A percentile compares a stretch with the other conserved stretches of the same genome.
Conservation (phyloP, 2,888 invertebrate genomes). For the Gastracanthus pulcherrimus region DNA sequence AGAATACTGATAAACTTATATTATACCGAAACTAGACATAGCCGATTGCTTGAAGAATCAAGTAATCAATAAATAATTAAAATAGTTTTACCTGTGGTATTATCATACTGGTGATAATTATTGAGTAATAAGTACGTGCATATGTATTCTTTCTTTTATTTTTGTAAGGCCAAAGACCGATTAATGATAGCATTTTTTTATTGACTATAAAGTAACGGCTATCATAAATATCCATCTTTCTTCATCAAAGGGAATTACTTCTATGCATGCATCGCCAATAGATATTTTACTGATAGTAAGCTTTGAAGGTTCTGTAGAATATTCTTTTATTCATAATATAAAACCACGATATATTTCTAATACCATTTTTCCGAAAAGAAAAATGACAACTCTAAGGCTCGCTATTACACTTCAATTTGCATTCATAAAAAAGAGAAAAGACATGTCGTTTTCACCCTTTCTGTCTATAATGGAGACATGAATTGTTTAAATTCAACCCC, state of each 20-base stretch:
- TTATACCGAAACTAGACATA: neutral
- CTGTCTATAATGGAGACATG: neutral
- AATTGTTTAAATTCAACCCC: neutral
- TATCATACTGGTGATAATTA: neutral
- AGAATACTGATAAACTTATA: neutral
- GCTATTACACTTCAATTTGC: constrained; percentile 2
- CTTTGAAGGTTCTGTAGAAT: no score
- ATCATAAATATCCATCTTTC: constrained; percentile 11
- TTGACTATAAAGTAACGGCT: neutral
- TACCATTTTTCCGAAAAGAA: neutral
- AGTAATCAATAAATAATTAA: neutral
- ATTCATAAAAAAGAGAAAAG: neutral
- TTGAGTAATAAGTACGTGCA: neutral
- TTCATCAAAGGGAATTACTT: neutral
- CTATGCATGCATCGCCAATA: neutral
- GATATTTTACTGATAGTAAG: neutral
- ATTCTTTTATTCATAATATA: neutral
- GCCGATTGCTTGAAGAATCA: neutral
- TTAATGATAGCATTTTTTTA: neutral
- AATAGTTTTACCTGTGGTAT: neutral
- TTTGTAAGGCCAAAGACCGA: constrained; percentile 9
- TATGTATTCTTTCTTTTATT: neutral
- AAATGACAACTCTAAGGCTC: neutral
- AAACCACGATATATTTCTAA: neutral
- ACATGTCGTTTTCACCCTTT: neutral